Conservation (phyloP, 2,797 vertebrate species). For the Furcifer pardalis region DNA sequence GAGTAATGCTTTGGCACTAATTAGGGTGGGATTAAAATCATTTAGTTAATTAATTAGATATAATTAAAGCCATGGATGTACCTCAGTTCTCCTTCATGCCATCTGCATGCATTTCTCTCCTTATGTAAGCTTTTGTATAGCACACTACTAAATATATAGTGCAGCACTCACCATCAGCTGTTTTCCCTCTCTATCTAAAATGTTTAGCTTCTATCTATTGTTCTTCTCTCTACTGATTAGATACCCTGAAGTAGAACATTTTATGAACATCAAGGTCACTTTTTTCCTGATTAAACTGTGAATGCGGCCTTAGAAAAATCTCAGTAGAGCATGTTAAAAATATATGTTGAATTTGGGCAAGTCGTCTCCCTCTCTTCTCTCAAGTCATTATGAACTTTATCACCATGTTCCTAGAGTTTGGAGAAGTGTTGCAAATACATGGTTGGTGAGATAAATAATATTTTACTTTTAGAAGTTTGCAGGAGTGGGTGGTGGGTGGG, state of each 20-base stretch:
- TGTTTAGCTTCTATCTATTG: conserved; percentile 52
- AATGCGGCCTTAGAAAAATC: conserved; percentile 31
- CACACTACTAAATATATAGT: conserved; percentile 51
- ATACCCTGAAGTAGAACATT: conserved; percentile 48
- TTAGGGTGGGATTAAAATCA: too few species aligned
- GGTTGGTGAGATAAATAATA: not conserved
- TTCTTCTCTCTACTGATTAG: conserved; percentile 43
- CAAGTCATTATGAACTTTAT: conserved; percentile 16
- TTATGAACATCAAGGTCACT: conserved; percentile 54
- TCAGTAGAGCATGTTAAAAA: conserved; percentile 22
- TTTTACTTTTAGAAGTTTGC: conserved; percentile 35
- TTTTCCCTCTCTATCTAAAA: conserved; percentile 41
- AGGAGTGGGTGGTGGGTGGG: conserved; percentile 2
- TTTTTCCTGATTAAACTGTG: not conserved
- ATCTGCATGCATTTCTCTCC: conserved; percentile 47
- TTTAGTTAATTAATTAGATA: too few species aligned
- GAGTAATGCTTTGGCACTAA: too few species aligned
- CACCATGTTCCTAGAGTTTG: conserved; percentile 31
- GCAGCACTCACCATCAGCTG: conserved; percentile 54
- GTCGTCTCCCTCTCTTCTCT: not conserved
- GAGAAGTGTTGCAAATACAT: conserved; percentile 25
- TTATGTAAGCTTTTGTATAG: conserved; percentile 50
- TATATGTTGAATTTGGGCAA: conserved; percentile 17
- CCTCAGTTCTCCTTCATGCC: conserved; percentile 43
- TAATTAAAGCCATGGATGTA: too few species aligned